phyloP scores from a whole-genome alignment of 2,113 vertebrate genomes.

The Anseranas semipalmata region DNA sequence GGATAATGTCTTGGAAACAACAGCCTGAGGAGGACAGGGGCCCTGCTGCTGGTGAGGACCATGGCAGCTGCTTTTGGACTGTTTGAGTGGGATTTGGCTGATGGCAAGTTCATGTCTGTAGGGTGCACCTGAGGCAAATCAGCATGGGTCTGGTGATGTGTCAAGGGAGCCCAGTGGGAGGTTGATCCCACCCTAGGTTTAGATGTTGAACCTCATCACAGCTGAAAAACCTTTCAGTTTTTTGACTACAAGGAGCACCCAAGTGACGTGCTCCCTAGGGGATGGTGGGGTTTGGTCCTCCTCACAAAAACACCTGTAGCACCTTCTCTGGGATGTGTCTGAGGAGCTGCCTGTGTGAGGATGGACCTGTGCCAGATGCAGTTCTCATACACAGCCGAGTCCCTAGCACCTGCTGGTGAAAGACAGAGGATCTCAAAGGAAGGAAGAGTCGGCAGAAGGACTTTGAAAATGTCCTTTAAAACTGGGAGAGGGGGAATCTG shows the following conservation, averaged over 20 bases:
- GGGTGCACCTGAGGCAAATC: neutral
- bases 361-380: neutral
- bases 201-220: neutral
- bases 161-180: neutral
- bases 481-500: neutral
- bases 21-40: neutral
- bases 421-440: neutral
- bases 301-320: neutral
- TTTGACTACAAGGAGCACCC: neutral
- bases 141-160: accelerated
- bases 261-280: neutral
- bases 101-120: accelerated
- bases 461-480: conserved; percentile 8
- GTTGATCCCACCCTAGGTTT: neutral
- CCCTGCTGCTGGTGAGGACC: neutral
- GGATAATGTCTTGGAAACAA: neutral
- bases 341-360: neutral
- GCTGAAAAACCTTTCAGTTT: neutral
- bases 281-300: too few relatives aligned
- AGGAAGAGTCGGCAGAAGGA: neutral
- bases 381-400: accelerated
- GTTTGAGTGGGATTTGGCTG: neutral
- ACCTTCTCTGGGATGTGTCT: accelerated
- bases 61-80: too few relatives aligned
- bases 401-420: neutral